Evolutionary conservation across 2,797 vertebrate genomes (phyloP).

Genomic region (Cuculus canorus): DNA sequence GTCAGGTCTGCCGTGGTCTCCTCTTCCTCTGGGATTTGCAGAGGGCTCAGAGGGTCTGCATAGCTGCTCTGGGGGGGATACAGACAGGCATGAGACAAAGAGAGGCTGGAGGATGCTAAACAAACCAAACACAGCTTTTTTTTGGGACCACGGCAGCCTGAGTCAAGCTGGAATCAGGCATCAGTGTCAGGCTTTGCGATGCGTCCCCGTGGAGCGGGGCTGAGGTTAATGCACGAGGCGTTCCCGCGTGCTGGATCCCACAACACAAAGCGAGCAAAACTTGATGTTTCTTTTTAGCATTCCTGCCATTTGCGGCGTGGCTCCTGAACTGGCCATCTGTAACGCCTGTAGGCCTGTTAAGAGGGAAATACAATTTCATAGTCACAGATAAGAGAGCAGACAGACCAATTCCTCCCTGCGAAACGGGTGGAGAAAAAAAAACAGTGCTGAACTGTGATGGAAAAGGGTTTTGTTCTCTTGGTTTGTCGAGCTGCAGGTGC

Average conservation of each 20-base stretch:
- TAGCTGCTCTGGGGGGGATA: too few species aligned
- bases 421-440: not conserved
- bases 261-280: not conserved
- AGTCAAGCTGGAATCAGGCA: not conserved
- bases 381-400: slow-evolving; percentile 75
- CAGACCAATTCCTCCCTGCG: slow-evolving; percentile 55
- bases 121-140: not conserved
- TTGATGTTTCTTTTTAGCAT: not conserved
- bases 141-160: not conserved
- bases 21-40: not conserved
- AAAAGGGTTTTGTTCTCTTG: slow-evolving; percentile 7
- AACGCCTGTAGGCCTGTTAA: slow-evolving; percentile 71
- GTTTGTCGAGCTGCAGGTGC: not conserved
- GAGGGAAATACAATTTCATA: slow-evolving; percentile 77
- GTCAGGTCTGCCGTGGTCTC: not conserved
- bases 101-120: too few species aligned
- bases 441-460: not conserved
- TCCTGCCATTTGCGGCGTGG: not conserved
- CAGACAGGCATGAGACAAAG: too few species aligned
- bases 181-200: accelerated
- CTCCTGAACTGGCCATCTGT: slow-evolving; percentile 60
- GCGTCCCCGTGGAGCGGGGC: not conserved
- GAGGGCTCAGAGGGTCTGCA: too few species aligned
- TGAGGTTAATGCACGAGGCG: not conserved
- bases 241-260: not conserved